These are phyloP conservation scores for Australoheros facetus DNA, from an alignment of 2,797 vertebrate species.

Conservation along the genomic window DNA sequence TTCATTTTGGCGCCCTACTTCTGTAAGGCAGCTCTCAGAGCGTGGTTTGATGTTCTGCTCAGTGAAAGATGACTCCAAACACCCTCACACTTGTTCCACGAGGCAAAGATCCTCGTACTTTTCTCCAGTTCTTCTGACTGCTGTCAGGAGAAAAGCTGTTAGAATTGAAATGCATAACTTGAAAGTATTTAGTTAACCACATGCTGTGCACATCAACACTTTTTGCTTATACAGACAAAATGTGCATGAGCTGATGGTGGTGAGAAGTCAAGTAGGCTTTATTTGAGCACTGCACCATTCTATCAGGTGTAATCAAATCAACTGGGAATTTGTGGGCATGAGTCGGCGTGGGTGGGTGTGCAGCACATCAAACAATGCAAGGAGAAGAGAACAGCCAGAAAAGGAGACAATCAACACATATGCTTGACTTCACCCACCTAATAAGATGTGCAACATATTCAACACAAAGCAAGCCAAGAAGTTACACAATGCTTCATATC, in stretches of 20 bases:
- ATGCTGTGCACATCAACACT: background rate
- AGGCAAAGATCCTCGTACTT: conserved; percentile 14
- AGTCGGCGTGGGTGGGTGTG: conserved; percentile 15
- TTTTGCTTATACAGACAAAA: conserved; percentile 31
- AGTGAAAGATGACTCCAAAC: conserved; percentile 19
- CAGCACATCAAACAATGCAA: conserved; percentile 26
- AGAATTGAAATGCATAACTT: background rate
- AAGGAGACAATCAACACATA: background rate
- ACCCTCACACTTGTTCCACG: conserved; percentile 26
- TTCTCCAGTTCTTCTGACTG: conserved; percentile 16
- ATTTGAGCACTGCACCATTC: conserved; percentile 48
- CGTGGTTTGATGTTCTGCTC: conserved; percentile 21
- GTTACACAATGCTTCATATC: background rate
- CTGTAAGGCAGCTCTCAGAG: background rate
- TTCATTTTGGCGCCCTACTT: conserved; percentile 5
- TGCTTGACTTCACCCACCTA: background rate
- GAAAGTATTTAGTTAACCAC: conserved; percentile 17
- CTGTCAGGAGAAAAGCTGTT: conserved; percentile 2
- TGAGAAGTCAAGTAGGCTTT: conserved; percentile 32
- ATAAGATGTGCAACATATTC: background rate
- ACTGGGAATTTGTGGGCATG: conserved; percentile 24
- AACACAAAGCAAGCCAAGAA: background rate
- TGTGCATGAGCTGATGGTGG: conserved; percentile 21
- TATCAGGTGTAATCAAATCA: conserved; percentile 66
- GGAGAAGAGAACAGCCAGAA: background rate